phyloP scores from a whole-genome alignment of 2,797 vertebrate species.

The Gephyroberyx darwinii region DNA sequence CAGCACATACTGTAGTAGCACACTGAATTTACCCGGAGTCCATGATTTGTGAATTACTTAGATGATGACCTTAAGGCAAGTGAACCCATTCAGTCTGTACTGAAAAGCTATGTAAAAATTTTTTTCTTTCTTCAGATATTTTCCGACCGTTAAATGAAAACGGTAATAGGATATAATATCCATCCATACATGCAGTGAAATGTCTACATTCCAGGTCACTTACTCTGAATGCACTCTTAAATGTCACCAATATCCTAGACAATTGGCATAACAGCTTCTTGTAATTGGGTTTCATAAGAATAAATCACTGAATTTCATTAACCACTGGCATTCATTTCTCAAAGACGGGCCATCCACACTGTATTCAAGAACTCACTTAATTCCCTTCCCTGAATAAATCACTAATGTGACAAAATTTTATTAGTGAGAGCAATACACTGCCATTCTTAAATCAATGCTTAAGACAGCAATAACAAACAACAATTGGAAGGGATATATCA shows the following conservation, averaged over 20 bases:
- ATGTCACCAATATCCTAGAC: conserved; percentile 54
- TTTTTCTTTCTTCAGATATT: conserved; percentile 33
- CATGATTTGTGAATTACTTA: conserved; percentile 50
- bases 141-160: conserved; percentile 44
- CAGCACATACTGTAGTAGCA: conserved; percentile 22
- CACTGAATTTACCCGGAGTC: conserved; percentile 11
- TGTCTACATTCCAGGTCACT: conserved; percentile 26
- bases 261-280: conserved; percentile 38
- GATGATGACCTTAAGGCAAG: conserved; percentile 38
- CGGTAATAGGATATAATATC: conserved; percentile 36
- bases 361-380: conserved; percentile 45
- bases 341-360: conserved; percentile 27
- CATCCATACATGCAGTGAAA: conserved; percentile 21
- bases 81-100: conserved; percentile 35
- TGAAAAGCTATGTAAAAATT: conserved; percentile 25
- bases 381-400: conserved; percentile 57
- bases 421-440: conserved; percentile 52
- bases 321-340: conserved; percentile 39
- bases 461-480: conserved; percentile 8
- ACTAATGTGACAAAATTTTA: conserved; percentile 57
- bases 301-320: conserved; percentile 53
- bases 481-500: conserved; percentile 27
- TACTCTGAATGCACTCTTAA: conserved; percentile 40
- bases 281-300: conserved; percentile 49
- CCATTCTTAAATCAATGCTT: conserved; percentile 46